These are phyloP conservation scores for Zygothrica quintamaculata DNA, from an alignment of 2,888 invertebrate species.

Conservation along the genomic window DNA sequence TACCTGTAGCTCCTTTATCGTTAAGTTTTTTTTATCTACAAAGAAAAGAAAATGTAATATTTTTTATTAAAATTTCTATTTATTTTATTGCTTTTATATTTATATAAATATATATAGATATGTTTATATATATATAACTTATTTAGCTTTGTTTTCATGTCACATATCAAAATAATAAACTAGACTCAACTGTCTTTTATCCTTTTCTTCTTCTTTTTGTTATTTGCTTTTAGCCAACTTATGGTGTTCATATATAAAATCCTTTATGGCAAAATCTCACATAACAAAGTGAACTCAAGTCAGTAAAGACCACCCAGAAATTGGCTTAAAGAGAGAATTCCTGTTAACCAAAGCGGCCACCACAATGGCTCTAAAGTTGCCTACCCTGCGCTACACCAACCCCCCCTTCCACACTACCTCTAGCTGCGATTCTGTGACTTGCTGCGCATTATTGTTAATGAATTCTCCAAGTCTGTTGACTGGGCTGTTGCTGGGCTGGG, in stretches of 20 bases:
- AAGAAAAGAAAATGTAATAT: neutral
- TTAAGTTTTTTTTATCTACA: slow-evolving; percentile 3
- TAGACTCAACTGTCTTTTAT: no score
- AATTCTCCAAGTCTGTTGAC: slow-evolving; percentile 66
- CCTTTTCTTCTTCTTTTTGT: no score
- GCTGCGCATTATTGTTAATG: slow-evolving; percentile 73
- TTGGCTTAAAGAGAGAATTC: slow-evolving; percentile 62
- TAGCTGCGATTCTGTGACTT: slow-evolving; percentile 20
- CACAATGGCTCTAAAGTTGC: slow-evolving; percentile 39
- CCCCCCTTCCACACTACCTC: slow-evolving; percentile 6
- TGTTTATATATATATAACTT: no score
- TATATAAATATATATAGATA: neutral
- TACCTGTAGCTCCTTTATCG: slow-evolving; percentile 9
- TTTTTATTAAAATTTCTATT: no score
- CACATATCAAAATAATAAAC: no score
- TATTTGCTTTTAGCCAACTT: slow-evolving; percentile 4
- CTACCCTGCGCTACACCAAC: no score
- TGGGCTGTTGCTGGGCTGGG: slow-evolving; percentile 20
- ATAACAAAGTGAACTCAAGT: slow-evolving; percentile 36
- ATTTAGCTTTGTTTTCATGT: no score
- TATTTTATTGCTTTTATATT: no score
- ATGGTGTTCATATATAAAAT: slow-evolving; percentile 30
- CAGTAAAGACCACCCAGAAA: slow-evolving; percentile 71
- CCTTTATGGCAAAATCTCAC: slow-evolving; percentile 27
- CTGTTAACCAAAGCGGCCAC: slow-evolving; percentile 54